These are phyloP conservation scores for Periparus ater DNA, from an alignment of 2,797 vertebrate genomes.

Conservation along the genomic window DNA sequence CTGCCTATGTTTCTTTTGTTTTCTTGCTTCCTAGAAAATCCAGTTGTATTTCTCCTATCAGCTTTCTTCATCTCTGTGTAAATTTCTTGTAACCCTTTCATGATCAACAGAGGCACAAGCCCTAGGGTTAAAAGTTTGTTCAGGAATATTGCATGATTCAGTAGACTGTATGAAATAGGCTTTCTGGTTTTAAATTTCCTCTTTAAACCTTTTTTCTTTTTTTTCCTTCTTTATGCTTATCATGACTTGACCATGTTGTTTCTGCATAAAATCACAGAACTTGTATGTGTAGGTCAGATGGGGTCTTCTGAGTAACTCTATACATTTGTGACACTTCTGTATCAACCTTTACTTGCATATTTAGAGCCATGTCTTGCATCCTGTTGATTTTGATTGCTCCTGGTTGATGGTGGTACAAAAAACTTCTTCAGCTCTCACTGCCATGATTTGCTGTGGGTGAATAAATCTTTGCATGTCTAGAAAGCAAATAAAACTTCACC, in stretches of 20 bases:
- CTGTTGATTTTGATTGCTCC: background rate
- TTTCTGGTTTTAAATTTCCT: background rate
- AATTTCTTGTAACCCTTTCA: background rate
- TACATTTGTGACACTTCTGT: background rate
- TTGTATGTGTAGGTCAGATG: background rate
- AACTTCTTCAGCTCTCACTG: background rate
- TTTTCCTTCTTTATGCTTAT: background rate
- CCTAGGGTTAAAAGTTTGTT: background rate
- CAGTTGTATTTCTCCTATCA: background rate
- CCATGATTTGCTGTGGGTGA: background rate
- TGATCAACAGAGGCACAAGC: background rate
- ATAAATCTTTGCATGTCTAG: background rate
- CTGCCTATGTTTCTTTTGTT: background rate
- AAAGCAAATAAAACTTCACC: background rate
- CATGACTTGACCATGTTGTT: background rate
- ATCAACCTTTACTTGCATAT: background rate
- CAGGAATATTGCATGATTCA: background rate
- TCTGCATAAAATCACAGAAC: background rate
- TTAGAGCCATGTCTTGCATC: fast-evolving
- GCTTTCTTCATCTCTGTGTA: background rate
- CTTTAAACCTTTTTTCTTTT: background rate
- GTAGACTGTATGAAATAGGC: background rate
- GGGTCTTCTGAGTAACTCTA: background rate
- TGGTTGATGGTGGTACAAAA: background rate
- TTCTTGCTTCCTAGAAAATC: background rate